Percentiles rank a stretch among this genome's conserved stretches.
Conservation (phyloP, 2,888 invertebrate species). For the Peribatodes rhomboidaria region DNA sequence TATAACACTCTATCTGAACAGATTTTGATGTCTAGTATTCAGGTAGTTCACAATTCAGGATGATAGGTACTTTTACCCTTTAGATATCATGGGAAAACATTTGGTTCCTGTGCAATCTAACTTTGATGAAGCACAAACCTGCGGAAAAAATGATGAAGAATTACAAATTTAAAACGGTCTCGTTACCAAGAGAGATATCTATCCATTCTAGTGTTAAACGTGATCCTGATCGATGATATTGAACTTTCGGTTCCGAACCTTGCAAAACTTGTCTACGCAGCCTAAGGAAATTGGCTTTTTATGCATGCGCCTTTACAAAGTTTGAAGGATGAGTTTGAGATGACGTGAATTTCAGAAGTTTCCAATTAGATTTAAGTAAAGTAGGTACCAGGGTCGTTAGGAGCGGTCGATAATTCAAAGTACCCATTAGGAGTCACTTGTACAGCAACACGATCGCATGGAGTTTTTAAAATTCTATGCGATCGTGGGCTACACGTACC, state of each 20-base stretch:
- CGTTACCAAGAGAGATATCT: slow-evolving; percentile 55
- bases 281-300: slow-evolving; percentile 60
- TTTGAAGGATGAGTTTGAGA: slow-evolving; percentile 47
- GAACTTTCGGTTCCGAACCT: slow-evolving; percentile 58
- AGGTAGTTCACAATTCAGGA: no score
- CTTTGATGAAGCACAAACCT: no score
- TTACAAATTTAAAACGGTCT: slow-evolving; percentile 50
- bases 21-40: background rate
- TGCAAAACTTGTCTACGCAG: slow-evolving; percentile 50
- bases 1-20: background rate
- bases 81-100: no score
- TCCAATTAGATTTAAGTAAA: slow-evolving; percentile 15
- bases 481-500: no score
- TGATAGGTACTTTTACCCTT: no score
- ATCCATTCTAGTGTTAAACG: slow-evolving; percentile 64
- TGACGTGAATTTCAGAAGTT: slow-evolving; percentile 39
- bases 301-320: slow-evolving; percentile 49
- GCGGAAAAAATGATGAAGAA: no score
- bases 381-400: background rate
- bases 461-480: no score
- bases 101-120: no score
- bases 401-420: background rate
- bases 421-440: no score
- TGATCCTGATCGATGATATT: slow-evolving; percentile 69
- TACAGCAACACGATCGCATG: no score